A percentile compares a stretch with the other conserved stretches of the same genome.
phyloP scores from a whole-genome alignment of 2,113 vertebrate genomes.

The Sprattus sprattus region DNA sequence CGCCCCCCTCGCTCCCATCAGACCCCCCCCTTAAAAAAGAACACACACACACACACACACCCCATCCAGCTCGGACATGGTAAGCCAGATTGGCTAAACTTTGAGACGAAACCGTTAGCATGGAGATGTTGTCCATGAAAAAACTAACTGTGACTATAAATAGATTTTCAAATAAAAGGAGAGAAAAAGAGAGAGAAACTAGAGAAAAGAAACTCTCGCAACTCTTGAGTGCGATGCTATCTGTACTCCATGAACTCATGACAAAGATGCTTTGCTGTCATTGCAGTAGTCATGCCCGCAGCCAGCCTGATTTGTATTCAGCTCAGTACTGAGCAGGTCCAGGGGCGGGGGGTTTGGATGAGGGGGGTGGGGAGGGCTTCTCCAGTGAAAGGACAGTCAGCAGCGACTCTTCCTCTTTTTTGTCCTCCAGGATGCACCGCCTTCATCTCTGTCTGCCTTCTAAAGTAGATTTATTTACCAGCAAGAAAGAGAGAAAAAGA shows the following conservation, averaged over 20 bases:
- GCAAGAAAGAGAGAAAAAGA: slow-evolving; percentile 3
- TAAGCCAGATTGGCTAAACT: too few species aligned
- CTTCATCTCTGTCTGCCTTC: slow-evolving; percentile 3
- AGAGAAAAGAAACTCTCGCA: background rate
- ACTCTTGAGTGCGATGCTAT: background rate
- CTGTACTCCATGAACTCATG: background rate
- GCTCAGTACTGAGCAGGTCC: background rate
- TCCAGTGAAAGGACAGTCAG: background rate
- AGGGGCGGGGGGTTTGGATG: background rate
- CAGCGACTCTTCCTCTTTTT: background rate
- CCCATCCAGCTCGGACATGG: too few species aligned
- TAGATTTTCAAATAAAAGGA: background rate
- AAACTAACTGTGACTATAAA: background rate
- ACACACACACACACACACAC: background rate
- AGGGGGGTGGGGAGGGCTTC: background rate
- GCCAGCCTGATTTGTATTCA: slow-evolving; percentile 11
- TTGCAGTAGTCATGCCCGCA: background rate
- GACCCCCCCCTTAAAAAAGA: background rate
- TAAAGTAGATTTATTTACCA: slow-evolving; percentile 13
- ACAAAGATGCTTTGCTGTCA: slow-evolving; percentile 14
- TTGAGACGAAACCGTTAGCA: background rate
- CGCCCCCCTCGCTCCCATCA: background rate
- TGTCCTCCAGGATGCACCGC: background rate
- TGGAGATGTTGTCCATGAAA: background rate
- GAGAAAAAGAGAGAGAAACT: background rate